Evolutionary conservation across 2,888 invertebrate genomes (phyloP).

Genomic region (Keiferia lycopersicella): DNA sequence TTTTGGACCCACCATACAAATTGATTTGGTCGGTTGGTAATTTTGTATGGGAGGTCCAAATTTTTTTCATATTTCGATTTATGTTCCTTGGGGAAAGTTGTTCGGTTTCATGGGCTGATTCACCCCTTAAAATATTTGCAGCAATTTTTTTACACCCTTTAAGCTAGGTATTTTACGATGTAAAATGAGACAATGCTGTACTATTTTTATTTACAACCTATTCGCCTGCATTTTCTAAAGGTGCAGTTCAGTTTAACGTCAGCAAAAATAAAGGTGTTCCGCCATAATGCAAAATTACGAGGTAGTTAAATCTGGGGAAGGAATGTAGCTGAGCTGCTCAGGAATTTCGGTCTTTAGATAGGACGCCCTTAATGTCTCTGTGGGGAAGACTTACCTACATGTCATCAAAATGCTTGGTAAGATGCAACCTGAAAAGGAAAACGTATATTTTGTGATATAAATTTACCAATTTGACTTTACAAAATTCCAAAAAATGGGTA

Average conservation of each 20-base stretch:
- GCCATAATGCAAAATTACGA: slow-evolving; percentile 44
- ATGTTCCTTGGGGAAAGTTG: no score
- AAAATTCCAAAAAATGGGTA: background rate
- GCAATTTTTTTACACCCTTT: no score
- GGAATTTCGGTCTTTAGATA: slow-evolving; percentile 42
- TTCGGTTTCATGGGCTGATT: no score
- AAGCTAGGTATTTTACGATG: no score
- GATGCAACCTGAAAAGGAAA: background rate
- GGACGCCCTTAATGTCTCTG: background rate
- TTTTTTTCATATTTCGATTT: no score
- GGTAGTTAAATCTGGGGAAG: slow-evolving; percentile 45
- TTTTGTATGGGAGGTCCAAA: no score
- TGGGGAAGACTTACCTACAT: background rate
- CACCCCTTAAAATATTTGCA: no score
- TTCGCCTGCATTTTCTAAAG: background rate
- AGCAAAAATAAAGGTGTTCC: slow-evolving; percentile 35
- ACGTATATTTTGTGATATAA: background rate
- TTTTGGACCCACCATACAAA: no score
- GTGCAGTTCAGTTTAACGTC: background rate
- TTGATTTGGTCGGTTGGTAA: no score
- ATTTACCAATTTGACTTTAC: background rate
- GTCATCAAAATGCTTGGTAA: slow-evolving; percentile 6
- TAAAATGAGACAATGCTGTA: background rate
- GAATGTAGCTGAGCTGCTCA: slow-evolving; percentile 43
- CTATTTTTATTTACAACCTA: background rate